Evolutionary conservation across 2,888 invertebrate genomes (phyloP).

Genomic region (Hirtodrosophila alboralis): DNA sequence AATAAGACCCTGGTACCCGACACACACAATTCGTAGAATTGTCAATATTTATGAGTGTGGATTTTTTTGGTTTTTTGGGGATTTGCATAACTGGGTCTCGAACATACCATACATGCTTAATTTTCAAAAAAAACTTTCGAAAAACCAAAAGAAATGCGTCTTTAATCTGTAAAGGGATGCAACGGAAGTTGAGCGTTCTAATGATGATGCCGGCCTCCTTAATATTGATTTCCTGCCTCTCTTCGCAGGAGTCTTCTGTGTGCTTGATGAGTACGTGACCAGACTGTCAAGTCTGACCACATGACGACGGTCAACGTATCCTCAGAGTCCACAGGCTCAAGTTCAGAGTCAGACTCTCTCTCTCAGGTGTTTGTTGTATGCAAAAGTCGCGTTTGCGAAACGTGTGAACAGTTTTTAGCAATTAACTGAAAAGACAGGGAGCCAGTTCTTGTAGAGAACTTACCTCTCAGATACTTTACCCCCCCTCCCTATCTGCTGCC

Average conservation of each 20-base stretch:
- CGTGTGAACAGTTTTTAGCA: conserved; percentile 80
- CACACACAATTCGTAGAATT: conserved; percentile 68
- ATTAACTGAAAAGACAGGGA: conserved; percentile 65
- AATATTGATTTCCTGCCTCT: conserved; percentile 81
- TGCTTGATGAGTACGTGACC: conserved; percentile 58
- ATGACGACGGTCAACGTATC: conserved; percentile 42
- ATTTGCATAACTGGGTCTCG: conserved; percentile 83
- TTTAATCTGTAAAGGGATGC: conserved; percentile 50
- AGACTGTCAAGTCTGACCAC: conserved; percentile 50
- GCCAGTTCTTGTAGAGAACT: conserved; percentile 28
- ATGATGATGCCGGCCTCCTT: conserved; percentile 32
- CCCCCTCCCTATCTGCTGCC: not conserved
- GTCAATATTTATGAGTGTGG: conserved; percentile 74
- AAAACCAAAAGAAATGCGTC: conserved; percentile 32
- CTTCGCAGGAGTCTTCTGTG: conserved; percentile 18
- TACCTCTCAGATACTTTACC: not conserved
- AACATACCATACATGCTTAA: conserved; percentile 75
- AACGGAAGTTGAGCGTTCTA: conserved; percentile 56
- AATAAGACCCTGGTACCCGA: conserved; percentile 35
- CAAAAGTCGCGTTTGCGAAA: conserved; percentile 70
- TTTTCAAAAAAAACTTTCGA: conserved; percentile 65
- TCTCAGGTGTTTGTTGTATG: conserved; percentile 57
- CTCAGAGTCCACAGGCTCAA: conserved; percentile 16
- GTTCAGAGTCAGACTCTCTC: not conserved
- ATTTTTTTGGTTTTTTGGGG: conserved; percentile 53